Evolutionary conservation across 2,113 vertebrate genomes (phyloP).

Genomic region (Brienomyrus longianalis): DNA sequence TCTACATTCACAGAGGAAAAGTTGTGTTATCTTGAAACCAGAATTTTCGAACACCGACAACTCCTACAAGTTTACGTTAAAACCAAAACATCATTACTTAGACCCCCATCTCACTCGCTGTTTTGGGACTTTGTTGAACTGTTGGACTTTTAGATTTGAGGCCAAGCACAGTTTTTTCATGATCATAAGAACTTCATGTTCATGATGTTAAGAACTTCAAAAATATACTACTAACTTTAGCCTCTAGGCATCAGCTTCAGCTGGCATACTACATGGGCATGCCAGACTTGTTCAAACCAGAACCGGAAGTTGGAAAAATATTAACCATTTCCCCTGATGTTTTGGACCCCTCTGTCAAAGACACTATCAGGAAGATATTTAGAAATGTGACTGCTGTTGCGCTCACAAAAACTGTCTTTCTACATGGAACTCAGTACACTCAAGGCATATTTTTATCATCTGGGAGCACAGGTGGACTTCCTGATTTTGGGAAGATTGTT

Average conservation of each 20-base stretch:
- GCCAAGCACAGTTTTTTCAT: too few relatives aligned
- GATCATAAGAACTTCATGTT: too few relatives aligned
- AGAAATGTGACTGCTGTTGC: constrained; percentile 1
- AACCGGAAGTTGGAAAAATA: neutral
- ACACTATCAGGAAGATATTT: neutral
- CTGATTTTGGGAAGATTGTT: constrained; percentile 9
- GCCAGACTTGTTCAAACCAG: constrained; percentile 13
- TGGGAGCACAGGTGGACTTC: constrained; percentile 14
- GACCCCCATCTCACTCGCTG: too few relatives aligned
- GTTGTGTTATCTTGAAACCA: constrained; percentile 5
- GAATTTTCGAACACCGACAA: constrained; percentile 13
- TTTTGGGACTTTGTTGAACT: too few relatives aligned
- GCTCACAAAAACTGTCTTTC: neutral
- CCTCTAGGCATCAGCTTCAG: constrained; percentile 3
- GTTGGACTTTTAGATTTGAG: too few relatives aligned
- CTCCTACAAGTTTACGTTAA: too few relatives aligned
- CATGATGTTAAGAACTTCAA: too few relatives aligned
- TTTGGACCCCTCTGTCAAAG: neutral
- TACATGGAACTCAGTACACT: constrained; percentile 15
- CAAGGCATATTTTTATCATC: constrained; percentile 11
- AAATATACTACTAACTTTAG: neutral
- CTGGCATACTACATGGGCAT: constrained; percentile 8
- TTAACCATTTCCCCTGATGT: neutral
- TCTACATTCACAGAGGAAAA: constrained; percentile 16
- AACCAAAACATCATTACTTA: too few relatives aligned